These are phyloP conservation scores for Pterostichus niger DNA, from an alignment of 2,888 invertebrate genomes.

Conservation along the genomic window DNA sequence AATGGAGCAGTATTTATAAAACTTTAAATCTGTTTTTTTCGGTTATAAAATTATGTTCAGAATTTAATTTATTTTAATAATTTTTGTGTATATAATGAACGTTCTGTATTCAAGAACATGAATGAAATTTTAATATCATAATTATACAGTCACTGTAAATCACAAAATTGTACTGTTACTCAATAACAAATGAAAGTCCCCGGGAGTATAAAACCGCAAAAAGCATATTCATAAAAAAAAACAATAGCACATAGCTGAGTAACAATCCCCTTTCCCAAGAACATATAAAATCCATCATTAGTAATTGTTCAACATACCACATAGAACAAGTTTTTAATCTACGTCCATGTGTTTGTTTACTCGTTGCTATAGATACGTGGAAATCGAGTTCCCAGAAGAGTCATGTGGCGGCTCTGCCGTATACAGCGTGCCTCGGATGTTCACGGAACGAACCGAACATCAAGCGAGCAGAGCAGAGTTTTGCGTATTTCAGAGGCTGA, in stretches of 20 bases:
- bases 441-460: slow-evolving; percentile 72
- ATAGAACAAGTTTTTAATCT: slow-evolving; percentile 25
- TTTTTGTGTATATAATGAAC: too few species aligned
- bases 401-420: slow-evolving; percentile 69
- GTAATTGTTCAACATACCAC: slow-evolving; percentile 39
- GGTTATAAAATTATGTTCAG: too few species aligned
- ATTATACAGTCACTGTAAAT: too few species aligned
- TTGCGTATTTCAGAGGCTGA: slow-evolving; percentile 71
- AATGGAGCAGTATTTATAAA: too few species aligned
- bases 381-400: slow-evolving; percentile 73
- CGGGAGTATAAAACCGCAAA: slow-evolving; percentile 3
- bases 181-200: slow-evolving; percentile 21
- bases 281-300: slow-evolving; percentile 41
- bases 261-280: slow-evolving; percentile 18
- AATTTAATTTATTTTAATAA: too few species aligned
- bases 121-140: too few species aligned
- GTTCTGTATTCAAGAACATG: too few species aligned
- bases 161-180: slow-evolving; percentile 34
- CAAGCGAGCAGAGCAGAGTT: slow-evolving; percentile 74
- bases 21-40: too few species aligned
- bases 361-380: slow-evolving; percentile 70
- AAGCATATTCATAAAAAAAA: background rate
- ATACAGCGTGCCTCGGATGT: slow-evolving; percentile 73
- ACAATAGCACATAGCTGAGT: slow-evolving; percentile 4
- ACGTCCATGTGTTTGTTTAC: slow-evolving; percentile 15